These are phyloP conservation scores for Drosophila suzukii DNA, from an alignment of 1,140 invertebrate species.

Conservation along the genomic window DNA sequence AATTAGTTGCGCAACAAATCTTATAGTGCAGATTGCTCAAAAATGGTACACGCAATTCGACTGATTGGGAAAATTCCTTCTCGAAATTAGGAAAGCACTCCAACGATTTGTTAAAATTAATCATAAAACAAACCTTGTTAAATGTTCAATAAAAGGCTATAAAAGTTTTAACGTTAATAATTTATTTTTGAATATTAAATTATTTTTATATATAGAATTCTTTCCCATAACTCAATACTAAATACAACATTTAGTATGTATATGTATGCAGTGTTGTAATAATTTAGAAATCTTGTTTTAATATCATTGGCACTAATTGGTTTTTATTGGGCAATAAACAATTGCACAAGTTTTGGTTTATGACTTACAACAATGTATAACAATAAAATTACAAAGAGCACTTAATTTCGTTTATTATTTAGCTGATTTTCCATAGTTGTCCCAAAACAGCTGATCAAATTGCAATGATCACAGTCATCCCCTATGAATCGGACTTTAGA, in stretches of 20 bases:
- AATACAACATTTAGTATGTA: too few species aligned
- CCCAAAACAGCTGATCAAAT: conserved; percentile 7
- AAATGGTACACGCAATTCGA: conserved; percentile 23
- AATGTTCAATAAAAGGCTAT: too few species aligned
- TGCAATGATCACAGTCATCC: conserved; percentile 8
- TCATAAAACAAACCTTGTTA: not conserved
- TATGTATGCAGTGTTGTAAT: too few species aligned
- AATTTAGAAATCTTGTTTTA: not conserved
- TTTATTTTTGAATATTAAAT: too few species aligned
- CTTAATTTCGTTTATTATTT: too few species aligned
- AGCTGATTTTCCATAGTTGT: not conserved
- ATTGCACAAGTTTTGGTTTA: not conserved
- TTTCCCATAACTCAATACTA: too few species aligned
- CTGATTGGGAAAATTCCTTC: conserved; percentile 18
- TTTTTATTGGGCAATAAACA: not conserved
- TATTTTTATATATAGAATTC: too few species aligned
- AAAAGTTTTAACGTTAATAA: too few species aligned
- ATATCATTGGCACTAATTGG: not conserved
- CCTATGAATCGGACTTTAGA: not conserved
- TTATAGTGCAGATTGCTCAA: not conserved
- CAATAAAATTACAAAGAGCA: not conserved
- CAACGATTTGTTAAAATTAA: not conserved
- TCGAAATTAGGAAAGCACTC: not conserved
- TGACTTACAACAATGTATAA: not conserved
- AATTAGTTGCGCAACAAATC: conserved; percentile 19